Evolutionary conservation across 2,888 invertebrate species (phyloP), one percentile per base, ranked within the genome.

Genomic region (Calameuta idolon): DNA sequence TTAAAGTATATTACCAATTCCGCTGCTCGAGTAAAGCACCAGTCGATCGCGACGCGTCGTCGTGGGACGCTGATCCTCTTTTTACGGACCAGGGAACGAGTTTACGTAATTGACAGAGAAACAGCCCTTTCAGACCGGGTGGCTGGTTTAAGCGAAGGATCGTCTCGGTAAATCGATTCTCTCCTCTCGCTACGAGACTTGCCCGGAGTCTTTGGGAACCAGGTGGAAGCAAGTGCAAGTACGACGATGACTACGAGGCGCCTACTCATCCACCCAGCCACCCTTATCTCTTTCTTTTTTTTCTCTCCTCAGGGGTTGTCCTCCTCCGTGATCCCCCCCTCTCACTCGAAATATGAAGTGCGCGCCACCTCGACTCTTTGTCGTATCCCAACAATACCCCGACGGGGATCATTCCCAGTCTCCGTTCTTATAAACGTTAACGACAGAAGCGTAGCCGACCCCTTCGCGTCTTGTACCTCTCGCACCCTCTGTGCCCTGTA

Each of bases 301-400:
- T 40, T 74, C 74, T 79, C 79, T 74, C 69, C 80, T 75, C 75
- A 76, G 77, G 81, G 79, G 79, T 79, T 80, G 77, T 69, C 80
- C 75, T 74, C 71, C 73, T 78, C 74, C 73, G 69, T 75, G 76
- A 74, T 73, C 74, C 77, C 34, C 77, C 34, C 75, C 75, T 55
- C 75, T 75, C 75, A 80, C 84, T 80, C 83, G 81, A 81, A 82
- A 83, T 81, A 83, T 82, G 84, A 87, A 86, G 85, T 84, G 82
- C 79, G 84, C 81, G 84, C 77, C 75, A 78, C 71, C 34, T 81
- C 80, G 81, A 79, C 81, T 84, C 87, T 85, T 86, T 86, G 87
- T 86, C 85, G 84, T 83, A 77, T 76, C 71, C 81, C 78, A 87
- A 31, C 87, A 87, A 87, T 87, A 76, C 55, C 78, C 76, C 79